Evolutionary conservation across 2,888 invertebrate genomes (phyloP), one percentile per base, ranked within the genome.

Genomic region (Epinotia demarniana): DNA sequence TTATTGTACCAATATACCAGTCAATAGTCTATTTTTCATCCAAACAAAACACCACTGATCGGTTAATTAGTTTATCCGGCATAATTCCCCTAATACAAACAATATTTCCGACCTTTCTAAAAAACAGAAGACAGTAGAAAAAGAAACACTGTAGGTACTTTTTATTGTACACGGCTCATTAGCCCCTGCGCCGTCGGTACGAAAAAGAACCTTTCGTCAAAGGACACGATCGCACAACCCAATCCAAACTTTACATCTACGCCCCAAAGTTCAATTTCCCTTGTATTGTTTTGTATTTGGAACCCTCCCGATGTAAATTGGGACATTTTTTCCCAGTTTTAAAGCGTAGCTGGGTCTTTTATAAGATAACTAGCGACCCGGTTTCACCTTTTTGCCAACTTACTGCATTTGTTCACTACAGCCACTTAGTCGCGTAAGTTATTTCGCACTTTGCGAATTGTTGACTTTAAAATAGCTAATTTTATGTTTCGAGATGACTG

Each of bases 101-200:
- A 53, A 67, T 66, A 75, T 70, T 61, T 71, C 67, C 66, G 63
- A 69, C 75, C 73, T 77, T 72, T 73, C 60, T 60, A 66, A 73
- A 72, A 69, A 72, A 64, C 58, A 57, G 66, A 72, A 77, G 66
- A 73, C 75, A 77, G 76, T 77, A 81, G 81, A 80, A 72, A 84
- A 83, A 78, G 74, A 81, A 81, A 81, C 82, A 79, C 76, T 79
- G 79, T 81, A 80, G 81, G 80, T 84, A 82, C 81, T 84, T 84
- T 85, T 88, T 86, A 86, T 87, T 87, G 83, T 85, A 83, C 83
- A 87, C 82, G 88, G 80, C 88, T 89, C 88, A 89, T 89, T 89
- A 89, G 86, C 82, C 81, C 77, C 81, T 81, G 78, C 82, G 82
- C 79, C 78, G 79, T 70, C 75, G 78, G 72, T 81, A 75, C 81